Evolutionary conservation across 2,113 vertebrate species (phyloP), one percentile per base, ranked within the genome.

Genomic region (Saccopteryx bilineata): DNA sequence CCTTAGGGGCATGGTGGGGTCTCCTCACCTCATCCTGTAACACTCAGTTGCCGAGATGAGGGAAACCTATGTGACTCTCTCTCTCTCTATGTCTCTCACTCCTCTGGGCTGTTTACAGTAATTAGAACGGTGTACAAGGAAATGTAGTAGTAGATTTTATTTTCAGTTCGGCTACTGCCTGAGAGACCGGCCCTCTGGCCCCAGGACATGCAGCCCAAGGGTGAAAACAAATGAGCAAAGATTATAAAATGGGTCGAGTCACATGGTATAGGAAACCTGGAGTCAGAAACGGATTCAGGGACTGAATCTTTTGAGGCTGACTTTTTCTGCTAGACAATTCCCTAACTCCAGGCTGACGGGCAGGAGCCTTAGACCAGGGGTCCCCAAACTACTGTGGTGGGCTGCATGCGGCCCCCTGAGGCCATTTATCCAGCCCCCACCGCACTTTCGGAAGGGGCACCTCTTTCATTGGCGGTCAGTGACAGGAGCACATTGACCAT

Each of bases 161-260:
- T 91, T 97, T 97, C 12, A 11, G 90, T 50, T 95, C 72, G 65
- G 46, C 19, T 86, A 60, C 86, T 26, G 80, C 69, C 79, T 83
- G 91, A 94, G 88, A 93, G 68, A 61, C 6, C 91, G 92, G 92
- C n/a, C 39, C 8, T 95, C 46, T 56, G 31, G 0, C 86, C 84
- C 11, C 0, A 54, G 46, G 93, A 83, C 46, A 66, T 96, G 95
- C 85, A 93, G 95, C 95, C 93, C 93, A 86, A 94, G 94, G 91
- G 93, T 94, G 66, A 92, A 95, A 94, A 94, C 89, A 96, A 95
- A 96, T 90, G 93, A 96, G 74, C 66, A 21, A 89, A 89, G 91
- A 91, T 87, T 91, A 87, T 58, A 90, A 94, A 95, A 95, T 58
- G 39, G 24, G 48, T 83, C 0, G 4, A 56, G 48, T 94, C 86